phyloP scores from a whole-genome alignment of 1,140 invertebrate genomes.

The Piezodorus guildinii region DNA sequence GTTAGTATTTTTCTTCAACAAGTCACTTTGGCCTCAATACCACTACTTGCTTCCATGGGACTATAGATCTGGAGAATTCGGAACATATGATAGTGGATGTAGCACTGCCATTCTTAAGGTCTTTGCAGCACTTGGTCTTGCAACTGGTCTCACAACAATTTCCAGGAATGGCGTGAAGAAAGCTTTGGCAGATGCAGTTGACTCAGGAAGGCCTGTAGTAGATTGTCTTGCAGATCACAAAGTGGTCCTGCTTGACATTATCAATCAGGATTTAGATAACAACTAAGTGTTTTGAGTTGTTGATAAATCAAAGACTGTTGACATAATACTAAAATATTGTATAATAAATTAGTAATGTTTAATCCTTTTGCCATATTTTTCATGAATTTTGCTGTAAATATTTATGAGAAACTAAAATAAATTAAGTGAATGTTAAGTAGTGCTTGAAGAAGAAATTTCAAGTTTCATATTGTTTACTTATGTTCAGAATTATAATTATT shows the following conservation, averaged over 20 bases:
- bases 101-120: conserved; percentile 52
- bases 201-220: conserved; percentile 39
- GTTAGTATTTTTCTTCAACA: conserved; percentile 55
- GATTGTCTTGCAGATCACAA: conserved; percentile 37
- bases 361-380: too few species aligned
- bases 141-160: conserved; percentile 47
- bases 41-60: conserved; percentile 65
- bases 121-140: conserved; percentile 49
- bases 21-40: conserved; percentile 63
- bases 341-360: too few species aligned
- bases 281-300: too few species aligned
- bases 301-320: too few species aligned
- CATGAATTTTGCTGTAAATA: too few species aligned
- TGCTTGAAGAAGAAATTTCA: too few species aligned
- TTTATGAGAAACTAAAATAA: too few species aligned
- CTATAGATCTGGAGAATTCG: conserved; percentile 64
- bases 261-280: background rate
- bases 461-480: too few species aligned
- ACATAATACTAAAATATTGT: too few species aligned
- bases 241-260: background rate
- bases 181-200: conserved; percentile 42
- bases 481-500: too few species aligned
- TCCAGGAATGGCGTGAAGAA: conserved; percentile 45
- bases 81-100: conserved; percentile 52
- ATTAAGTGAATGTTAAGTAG: too few species aligned